Base-by-base conservation (phyloP, 2,797 vertebrate species). In the Danio albolineatus region DNA sequence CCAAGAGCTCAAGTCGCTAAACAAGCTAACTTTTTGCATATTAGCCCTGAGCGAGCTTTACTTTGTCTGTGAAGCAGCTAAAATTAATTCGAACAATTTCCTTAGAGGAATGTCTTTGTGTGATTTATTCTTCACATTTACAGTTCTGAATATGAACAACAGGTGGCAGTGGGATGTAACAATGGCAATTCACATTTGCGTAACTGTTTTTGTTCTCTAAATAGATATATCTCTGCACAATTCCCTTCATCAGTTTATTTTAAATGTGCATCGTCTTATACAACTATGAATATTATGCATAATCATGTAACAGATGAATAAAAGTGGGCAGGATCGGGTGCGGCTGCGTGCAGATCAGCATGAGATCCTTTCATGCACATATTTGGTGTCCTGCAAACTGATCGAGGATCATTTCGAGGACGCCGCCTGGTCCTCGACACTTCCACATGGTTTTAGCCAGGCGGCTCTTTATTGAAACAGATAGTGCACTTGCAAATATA, bases 121-220 rank as follows among this genome's bases (percentile, higher is more conserved):
- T 46, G 44, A 7, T 7, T 46, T 46, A 28, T 1, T 28, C 21
- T 57, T 72, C 43, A 4, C n/a, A 28, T 39, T 16, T 70, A 43
- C 76, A 71, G 13, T 82, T 64, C 81, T 70, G 9, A 28, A 56
- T 78, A 53, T 75, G 48, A 64, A 48, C 76, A 54, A 43, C 46
- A 79, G 81, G 46, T 79, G 76, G 81, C 81, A 79, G 64, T 76
- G 57, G 64, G 44, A 72, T n/a, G 17, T 46, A 64, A 41, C 28
- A 75, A 4, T 19, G 1, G 6, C 53, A 36, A 2, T 46, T 16
- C 6, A 44, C 17, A 54, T 21, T 28, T 28, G 1, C 28, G 28
- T 65, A 10, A 48, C 7, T 6, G 1, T 51, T 56, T 38, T 14
- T n/a, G 5, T 44, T 69, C 43, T 74, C 41, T 41, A 41, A 77